Percentiles rank a stretch among this genome's conserved stretches.
Evolutionary conservation across 2,888 invertebrate species (phyloP).

Genomic region (Portevinia maculata): DNA sequence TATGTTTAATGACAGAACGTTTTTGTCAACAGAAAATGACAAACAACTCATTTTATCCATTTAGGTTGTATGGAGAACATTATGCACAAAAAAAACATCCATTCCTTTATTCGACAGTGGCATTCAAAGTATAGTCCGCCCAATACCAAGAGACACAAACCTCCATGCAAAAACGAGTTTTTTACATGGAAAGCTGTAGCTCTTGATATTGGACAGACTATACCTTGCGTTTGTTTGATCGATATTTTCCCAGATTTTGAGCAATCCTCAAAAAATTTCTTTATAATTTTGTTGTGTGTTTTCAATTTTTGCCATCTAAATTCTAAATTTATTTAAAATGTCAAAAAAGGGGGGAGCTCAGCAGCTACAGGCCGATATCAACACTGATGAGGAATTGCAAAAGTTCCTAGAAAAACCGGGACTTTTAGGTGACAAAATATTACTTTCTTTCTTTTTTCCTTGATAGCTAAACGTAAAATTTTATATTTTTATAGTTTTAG

Average conservation of each 20-base stretch:
- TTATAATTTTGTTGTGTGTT: slow-evolving; percentile 4
- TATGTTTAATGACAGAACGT: no score
- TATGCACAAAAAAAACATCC: no score
- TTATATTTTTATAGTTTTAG: slow-evolving; percentile 86
- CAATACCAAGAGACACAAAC: no score
- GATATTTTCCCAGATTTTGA: background rate
- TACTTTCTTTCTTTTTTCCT: background rate
- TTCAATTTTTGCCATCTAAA: slow-evolving; percentile 2
- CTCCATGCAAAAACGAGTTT: no score
- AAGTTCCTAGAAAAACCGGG: slow-evolving; percentile 90
- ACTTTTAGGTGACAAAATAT: slow-evolving; percentile 85
- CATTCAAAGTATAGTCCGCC: no score
- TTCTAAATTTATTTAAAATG: slow-evolving; percentile 82
- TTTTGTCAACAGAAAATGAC: no score
- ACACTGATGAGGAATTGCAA: slow-evolving; percentile 93
- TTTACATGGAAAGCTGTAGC: no score
- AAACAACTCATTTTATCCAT: no score
- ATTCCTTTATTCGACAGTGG: no score
- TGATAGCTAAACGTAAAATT: background rate
- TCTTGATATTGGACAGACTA: background rate
- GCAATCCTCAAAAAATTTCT: background rate
- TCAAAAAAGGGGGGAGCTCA: slow-evolving; percentile 90
- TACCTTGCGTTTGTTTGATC: slow-evolving; percentile 41
- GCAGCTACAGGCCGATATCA: slow-evolving; percentile 91
- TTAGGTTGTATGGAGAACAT: no score